Evolutionary conservation across 1,140 invertebrate genomes (phyloP), one percentile per base, ranked within the genome.

Genomic region (Caenorhabditis remanei): DNA sequence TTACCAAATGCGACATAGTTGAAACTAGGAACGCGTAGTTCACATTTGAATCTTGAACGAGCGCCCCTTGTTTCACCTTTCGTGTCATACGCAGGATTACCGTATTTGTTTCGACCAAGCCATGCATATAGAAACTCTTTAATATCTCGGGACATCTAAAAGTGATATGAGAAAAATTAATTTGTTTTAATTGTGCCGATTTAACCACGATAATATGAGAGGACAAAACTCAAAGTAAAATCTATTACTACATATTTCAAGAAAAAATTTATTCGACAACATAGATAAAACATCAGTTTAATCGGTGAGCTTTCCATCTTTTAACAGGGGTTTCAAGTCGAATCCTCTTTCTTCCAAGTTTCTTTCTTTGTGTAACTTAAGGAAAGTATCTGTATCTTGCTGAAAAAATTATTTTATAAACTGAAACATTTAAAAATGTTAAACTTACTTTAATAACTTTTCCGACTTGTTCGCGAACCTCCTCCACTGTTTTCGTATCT

Each of bases 71-170:
- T 65, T 58, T 61, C 63, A n/a, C 16, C 14, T n/a, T 56, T 56
- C 19, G 71, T 50, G 1, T 87, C 79, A 11, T 87, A 87, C 13
- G 16, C 21, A 3, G 86, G 86, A 24, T 40, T 48, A 11, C 9
- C 46, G 21, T 63, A 8, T 41, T 83, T 83, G 79, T 79, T 56
- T 61, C 63, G 61, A n/a, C 86, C 86, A 24, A 87, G 43, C 86
- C 86, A 87, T 4, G 55, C 71, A n/a, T 87, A 87, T 21, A 87
- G 79, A 55, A 63, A 82, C 14, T 87, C 75, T 48, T 85, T 63
- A 9, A 65, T 41, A 67, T 85, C 58, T 46, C 46, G 13, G 7
- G 71, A 79, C 71, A 79, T 79, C 71, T 79, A n/a, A 0, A 11
- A 71, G 46, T 16, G 7, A 58, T 14, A 1, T 58, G 3, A 13